Percentiles rank a stretch among this genome's conserved stretches.
Conservation (phyloP, 2,888 invertebrate genomes). For the Cepaea hortensis region DNA sequence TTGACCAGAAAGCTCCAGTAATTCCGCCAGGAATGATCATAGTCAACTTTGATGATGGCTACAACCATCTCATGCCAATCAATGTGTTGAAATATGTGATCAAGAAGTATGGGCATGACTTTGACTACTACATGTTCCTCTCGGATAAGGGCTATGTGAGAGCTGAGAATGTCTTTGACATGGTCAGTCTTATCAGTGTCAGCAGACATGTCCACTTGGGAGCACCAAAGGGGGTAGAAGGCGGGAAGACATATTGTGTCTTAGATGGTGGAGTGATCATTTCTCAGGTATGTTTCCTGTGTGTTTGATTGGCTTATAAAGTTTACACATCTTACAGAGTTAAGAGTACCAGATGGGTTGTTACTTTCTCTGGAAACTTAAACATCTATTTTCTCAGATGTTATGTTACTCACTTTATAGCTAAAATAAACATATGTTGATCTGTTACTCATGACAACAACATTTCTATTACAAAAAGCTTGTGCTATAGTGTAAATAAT, state of each 20-base stretch:
- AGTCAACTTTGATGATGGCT: slow-evolving; percentile 90
- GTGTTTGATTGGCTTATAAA: too few relatives aligned
- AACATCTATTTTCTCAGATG: neutral
- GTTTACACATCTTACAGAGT: too few relatives aligned
- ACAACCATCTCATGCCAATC: slow-evolving; percentile 86
- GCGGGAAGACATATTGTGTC: slow-evolving; percentile 74
- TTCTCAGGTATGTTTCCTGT: slow-evolving; percentile 80
- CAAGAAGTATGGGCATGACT: slow-evolving; percentile 91
- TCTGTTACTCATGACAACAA: too few relatives aligned
- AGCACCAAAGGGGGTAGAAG: slow-evolving; percentile 73
- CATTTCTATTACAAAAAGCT: too few relatives aligned
- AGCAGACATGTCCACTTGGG: slow-evolving; percentile 91
- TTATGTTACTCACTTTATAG: too few relatives aligned
- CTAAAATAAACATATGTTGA: too few relatives aligned
- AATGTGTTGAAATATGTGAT: slow-evolving; percentile 92
- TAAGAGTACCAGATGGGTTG: too few relatives aligned
- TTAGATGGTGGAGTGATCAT: slow-evolving; percentile 90
- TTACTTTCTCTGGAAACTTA: neutral
- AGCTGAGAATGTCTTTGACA: slow-evolving; percentile 84
- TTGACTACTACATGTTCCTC: slow-evolving; percentile 93
- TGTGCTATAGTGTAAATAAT: too few relatives aligned
- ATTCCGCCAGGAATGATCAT: slow-evolving; percentile 77
- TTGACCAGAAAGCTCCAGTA: slow-evolving; percentile 72
- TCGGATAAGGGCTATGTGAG: slow-evolving; percentile 91
- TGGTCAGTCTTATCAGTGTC: slow-evolving; percentile 87